Evolutionary conservation across 30 jellyfish, hydroid and myxozoan species (phyloP).

Genomic region (Chrysaora quinquecirrha): DNA sequence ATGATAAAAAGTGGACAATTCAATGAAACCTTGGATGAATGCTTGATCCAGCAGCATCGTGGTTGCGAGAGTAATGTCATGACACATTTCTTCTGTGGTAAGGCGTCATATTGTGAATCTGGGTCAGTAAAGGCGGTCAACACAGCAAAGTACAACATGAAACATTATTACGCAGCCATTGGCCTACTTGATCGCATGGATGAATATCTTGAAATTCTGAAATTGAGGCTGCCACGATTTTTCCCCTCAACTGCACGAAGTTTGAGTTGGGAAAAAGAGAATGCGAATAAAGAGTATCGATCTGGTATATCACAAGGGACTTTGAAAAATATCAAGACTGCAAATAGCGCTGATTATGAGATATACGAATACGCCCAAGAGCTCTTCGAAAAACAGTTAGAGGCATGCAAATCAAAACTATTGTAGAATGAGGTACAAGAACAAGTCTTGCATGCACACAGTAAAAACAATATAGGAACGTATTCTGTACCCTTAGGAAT

Average conservation of each 20-base stretch:
- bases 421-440: not conserved
- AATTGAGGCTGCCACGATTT: constrained; percentile 70
- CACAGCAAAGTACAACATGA: constrained; percentile 76
- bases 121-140: constrained; percentile 77
- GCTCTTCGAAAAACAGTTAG: constrained; percentile 53
- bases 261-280: constrained; percentile 23
- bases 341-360: constrained; percentile 83
- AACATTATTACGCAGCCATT: constrained; percentile 73
- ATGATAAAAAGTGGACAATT: constrained; percentile 65
- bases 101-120: constrained; percentile 54
- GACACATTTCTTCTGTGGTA: constrained; percentile 91
- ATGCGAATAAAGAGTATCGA: not conserved
- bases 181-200: constrained; percentile 71
- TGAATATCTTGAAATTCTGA: constrained; percentile 57
- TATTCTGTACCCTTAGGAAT: too few relatives aligned
- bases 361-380: constrained; percentile 73
- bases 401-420: constrained; percentile 34
- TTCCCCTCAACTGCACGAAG: constrained; percentile 32
- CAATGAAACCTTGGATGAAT: constrained; percentile 77
- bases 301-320: constrained; percentile 4
- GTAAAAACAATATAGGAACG: too few relatives aligned
- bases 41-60: constrained; percentile 81
- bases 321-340: constrained; percentile 22
- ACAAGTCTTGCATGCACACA: too few relatives aligned
- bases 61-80: constrained; percentile 93